Evolutionary conservation across 2,113 vertebrate species (phyloP).

Genomic region (Mustela lutreola): DNA sequence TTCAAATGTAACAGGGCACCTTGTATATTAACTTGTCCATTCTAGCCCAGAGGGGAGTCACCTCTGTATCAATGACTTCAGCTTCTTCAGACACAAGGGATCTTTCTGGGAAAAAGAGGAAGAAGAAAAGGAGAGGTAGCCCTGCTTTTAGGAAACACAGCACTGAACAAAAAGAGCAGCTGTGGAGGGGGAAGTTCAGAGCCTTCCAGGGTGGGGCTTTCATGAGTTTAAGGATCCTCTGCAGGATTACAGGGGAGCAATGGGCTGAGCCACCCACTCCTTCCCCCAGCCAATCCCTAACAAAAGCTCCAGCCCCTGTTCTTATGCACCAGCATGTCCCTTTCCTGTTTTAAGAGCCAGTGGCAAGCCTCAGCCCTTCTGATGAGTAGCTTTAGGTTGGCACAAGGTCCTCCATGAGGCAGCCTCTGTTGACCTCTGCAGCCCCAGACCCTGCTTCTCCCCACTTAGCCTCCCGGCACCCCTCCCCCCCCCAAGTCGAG

Average conservation of each 20-base stretch:
- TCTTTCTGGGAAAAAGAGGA: background rate
- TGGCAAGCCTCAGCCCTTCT: background rate
- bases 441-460: background rate
- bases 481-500: background rate
- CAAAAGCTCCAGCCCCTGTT: background rate
- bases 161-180: background rate
- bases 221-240: background rate
- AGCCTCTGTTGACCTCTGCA: background rate
- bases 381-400: background rate
- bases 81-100: background rate
- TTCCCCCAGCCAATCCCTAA: background rate
- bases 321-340: background rate
- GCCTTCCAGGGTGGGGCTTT: background rate
- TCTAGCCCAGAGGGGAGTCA: background rate
- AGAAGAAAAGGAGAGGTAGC: background rate
- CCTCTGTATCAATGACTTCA: background rate
- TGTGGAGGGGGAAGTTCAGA: background rate
- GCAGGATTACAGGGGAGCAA: background rate
- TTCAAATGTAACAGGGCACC: background rate
- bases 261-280: accelerated
- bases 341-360: background rate
- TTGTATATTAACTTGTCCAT: background rate
- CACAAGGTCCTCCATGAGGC: background rate
- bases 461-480: background rate
- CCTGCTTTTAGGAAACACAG: background rate